These are phyloP conservation scores for Drosophila kohkoa DNA, from an alignment of 1,140 invertebrate species.

Conservation along the genomic window DNA sequence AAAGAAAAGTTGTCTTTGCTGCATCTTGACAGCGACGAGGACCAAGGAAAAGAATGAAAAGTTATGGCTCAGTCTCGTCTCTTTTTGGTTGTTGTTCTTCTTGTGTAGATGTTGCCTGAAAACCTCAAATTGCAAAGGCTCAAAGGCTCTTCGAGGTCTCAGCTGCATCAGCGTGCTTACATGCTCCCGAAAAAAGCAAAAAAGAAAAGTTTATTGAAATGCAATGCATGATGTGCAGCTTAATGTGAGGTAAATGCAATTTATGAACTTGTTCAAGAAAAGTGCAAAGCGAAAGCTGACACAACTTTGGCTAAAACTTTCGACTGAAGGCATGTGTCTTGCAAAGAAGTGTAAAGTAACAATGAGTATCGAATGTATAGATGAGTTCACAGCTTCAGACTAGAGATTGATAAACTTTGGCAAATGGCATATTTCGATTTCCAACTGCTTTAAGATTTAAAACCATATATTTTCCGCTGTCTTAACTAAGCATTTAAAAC, in stretches of 20 bases:
- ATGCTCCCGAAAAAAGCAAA: slow-evolving; percentile 36
- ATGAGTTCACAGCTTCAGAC: background rate
- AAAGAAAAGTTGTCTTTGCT: slow-evolving; percentile 64
- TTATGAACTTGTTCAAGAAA: slow-evolving; percentile 34
- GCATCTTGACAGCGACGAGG: slow-evolving; percentile 59
- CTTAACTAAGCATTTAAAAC: slow-evolving; percentile 49
- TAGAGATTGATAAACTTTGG: background rate
- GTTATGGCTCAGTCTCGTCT: slow-evolving; percentile 48
- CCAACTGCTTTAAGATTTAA: background rate
- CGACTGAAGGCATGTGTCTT: background rate
- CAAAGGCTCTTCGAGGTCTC: slow-evolving; percentile 16
- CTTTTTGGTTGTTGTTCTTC: background rate
- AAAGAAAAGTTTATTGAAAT: slow-evolving; percentile 55
- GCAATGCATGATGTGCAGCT: slow-evolving; percentile 48
- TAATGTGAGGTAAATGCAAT: slow-evolving; percentile 60
- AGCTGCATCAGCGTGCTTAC: slow-evolving; percentile 36
- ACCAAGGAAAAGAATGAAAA: slow-evolving; percentile 65
- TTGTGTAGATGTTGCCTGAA: background rate
- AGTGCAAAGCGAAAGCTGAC: slow-evolving; percentile 6
- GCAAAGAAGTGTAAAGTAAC: background rate
- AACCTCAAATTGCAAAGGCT: slow-evolving; percentile 53
- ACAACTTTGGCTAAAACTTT: slow-evolving; percentile 10
- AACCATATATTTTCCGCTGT: slow-evolving; percentile 17
- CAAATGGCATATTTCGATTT: background rate
- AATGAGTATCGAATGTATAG: slow-evolving; percentile 5